Percentiles rank a stretch among this genome's conserved stretches.
Evolutionary conservation across 2,888 invertebrate species (phyloP).

Genomic region (Mythimna lalbum): DNA sequence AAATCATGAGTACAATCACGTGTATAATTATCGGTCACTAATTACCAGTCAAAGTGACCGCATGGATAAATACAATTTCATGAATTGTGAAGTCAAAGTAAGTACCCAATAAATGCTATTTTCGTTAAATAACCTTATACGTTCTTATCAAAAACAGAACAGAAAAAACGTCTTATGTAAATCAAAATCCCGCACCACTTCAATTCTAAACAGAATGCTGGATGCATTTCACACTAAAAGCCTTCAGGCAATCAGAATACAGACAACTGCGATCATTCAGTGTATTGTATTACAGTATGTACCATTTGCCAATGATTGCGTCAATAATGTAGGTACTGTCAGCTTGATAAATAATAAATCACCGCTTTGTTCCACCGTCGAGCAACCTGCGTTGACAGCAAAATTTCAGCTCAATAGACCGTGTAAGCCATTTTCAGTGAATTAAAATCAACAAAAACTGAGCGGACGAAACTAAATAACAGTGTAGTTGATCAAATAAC

Average conservation of each 20-base stretch:
- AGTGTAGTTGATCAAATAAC: slow-evolving; percentile 69
- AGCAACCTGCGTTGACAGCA: slow-evolving; percentile 36
- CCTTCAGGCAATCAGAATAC: slow-evolving; percentile 40
- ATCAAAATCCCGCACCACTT: not conserved
- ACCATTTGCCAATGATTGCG: slow-evolving; percentile 33
- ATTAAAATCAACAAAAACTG: slow-evolving; percentile 69
- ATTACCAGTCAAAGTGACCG: too few relatives aligned
- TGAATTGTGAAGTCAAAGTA: too few relatives aligned
- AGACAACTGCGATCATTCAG: slow-evolving; percentile 29
- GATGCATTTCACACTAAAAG: slow-evolving; percentile 23
- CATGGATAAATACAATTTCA: too few relatives aligned
- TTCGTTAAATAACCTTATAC: too few relatives aligned
- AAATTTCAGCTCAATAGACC: slow-evolving; percentile 27
- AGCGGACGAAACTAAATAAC: slow-evolving; percentile 66
- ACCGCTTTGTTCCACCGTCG: slow-evolving; percentile 19
- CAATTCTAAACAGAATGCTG: slow-evolving; percentile 17
- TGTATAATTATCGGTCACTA: too few relatives aligned
- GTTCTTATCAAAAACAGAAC: too few relatives aligned
- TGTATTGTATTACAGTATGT: slow-evolving; percentile 34
- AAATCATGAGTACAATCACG: too few relatives aligned
- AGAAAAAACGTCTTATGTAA: not conserved
- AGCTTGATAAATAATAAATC: slow-evolving; percentile 54
- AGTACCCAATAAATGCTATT: too few relatives aligned
- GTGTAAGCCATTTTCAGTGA: slow-evolving; percentile 58
- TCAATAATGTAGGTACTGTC: slow-evolving; percentile 34